These are phyloP conservation scores for Sinodicranocentrus sp. DNA, from an alignment of 2,888 invertebrate genomes.

Conservation along the genomic window DNA sequence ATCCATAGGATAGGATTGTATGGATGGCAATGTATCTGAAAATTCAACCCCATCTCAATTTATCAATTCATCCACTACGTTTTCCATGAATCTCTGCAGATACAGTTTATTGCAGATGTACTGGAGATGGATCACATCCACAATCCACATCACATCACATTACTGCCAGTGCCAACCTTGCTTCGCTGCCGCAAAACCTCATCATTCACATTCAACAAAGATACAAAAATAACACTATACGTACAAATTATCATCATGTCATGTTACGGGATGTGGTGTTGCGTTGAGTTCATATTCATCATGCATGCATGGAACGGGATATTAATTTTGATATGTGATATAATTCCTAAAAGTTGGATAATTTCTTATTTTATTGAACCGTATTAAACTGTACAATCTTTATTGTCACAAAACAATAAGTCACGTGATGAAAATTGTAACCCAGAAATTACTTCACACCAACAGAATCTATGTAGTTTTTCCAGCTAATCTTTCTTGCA, in stretches of 20 bases:
- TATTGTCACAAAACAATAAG: not conserved
- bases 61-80: not conserved
- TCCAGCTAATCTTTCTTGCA: constrained; percentile 6
- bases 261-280: no score
- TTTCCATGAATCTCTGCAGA: not conserved
- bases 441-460: not conserved
- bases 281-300: no score
- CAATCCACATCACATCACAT: not conserved
- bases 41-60: no score
- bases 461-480: not conserved
- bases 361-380: not conserved
- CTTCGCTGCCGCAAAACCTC: not conserved
- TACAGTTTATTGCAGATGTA: not conserved
- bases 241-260: no score
- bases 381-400: not conserved
- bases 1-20: not conserved
- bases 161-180: not conserved
- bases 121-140: no score
- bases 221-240: no score
- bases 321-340: not conserved
- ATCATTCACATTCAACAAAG: not conserved
- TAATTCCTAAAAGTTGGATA: not conserved
- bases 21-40: not conserved
- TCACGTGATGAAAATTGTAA: no score
- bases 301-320: no score